These are phyloP conservation scores for Tyrophagus putrescentiae DNA, from an alignment of 1,140 invertebrate genomes.

Conservation along the genomic window DNA sequence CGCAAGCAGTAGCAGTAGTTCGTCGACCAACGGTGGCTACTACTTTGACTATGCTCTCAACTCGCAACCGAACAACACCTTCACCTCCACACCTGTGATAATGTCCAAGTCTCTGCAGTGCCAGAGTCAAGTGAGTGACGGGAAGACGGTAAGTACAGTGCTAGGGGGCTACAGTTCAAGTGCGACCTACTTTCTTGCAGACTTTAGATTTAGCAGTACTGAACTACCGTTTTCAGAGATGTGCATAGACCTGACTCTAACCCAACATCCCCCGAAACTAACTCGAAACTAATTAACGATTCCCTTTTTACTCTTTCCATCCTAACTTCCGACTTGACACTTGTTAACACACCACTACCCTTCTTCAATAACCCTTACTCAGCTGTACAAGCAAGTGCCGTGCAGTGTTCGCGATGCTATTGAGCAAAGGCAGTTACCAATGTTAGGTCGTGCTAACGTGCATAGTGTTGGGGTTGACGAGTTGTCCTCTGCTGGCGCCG, in stretches of 20 bases:
- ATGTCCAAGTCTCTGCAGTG: not conserved
- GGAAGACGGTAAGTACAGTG: not conserved
- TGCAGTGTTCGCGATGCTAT: not conserved
- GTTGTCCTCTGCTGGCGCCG: not conserved
- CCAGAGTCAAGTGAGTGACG: not conserved
- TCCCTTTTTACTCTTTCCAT: not conserved
- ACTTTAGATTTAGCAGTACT: too few relatives aligned
- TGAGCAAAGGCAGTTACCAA: not conserved
- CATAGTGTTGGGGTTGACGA: slow-evolving; percentile 17
- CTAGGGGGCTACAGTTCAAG: too few relatives aligned
- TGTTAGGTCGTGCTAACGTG: not conserved
- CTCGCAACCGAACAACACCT: not conserved
- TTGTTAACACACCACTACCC: too few relatives aligned
- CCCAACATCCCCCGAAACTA: not conserved
- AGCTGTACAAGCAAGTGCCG: slow-evolving; percentile 9
- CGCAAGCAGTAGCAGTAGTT: not conserved
- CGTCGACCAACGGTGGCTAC: too few relatives aligned
- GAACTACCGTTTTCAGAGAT: too few relatives aligned
- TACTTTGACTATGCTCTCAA: not conserved
- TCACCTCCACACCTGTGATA: slow-evolving; percentile 5
- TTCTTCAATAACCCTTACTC: not conserved
- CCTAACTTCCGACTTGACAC: not conserved
- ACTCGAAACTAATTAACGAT: not conserved
- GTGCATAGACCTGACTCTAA: too few relatives aligned
- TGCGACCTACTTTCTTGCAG: too few relatives aligned